Conservation (phyloP, 2,797 vertebrate genomes). For the Pseudomugil gertrudae region DNA sequence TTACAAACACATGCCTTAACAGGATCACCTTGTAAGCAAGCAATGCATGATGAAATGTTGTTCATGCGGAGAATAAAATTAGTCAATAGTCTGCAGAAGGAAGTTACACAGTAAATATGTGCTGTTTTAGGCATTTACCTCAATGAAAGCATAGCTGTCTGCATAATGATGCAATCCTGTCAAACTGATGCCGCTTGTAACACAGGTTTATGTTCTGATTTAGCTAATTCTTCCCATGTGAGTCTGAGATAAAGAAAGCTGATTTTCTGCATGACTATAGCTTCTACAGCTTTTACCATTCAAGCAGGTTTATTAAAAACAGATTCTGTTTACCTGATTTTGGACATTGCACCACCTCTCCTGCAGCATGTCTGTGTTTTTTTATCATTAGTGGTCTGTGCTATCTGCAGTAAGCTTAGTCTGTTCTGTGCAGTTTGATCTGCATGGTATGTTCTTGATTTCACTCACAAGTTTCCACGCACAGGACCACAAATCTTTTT, state of each 20-base stretch:
- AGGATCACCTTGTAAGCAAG: constrained; percentile 13
- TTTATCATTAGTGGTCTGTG: not conserved
- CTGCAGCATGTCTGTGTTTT: constrained; percentile 30
- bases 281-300: constrained; percentile 10
- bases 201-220: constrained; percentile 8
- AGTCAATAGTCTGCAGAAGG: constrained; percentile 1
- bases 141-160: not conserved
- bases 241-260: constrained; percentile 30
- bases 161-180: not conserved
- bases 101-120: not conserved
- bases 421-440: constrained; percentile 27
- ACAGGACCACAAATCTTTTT: constrained; percentile 33
- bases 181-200: constrained; percentile 12
- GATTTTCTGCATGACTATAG: constrained; percentile 20
- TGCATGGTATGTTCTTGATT: constrained; percentile 36
- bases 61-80: constrained; percentile 2
- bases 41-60: not conserved
- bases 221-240: constrained; percentile 25
- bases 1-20: constrained; percentile 7
- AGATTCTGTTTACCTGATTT: constrained; percentile 24
- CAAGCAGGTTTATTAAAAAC: constrained; percentile 40
- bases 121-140: constrained; percentile 10
- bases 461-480: constrained; percentile 20
- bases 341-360: constrained; percentile 27
- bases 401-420: constrained; percentile 52